A percentile compares a stretch with the other conserved stretches of the same genome.
Conservation (phyloP, 2,113 vertebrate genomes). For the Maccullochella peelii region DNA sequence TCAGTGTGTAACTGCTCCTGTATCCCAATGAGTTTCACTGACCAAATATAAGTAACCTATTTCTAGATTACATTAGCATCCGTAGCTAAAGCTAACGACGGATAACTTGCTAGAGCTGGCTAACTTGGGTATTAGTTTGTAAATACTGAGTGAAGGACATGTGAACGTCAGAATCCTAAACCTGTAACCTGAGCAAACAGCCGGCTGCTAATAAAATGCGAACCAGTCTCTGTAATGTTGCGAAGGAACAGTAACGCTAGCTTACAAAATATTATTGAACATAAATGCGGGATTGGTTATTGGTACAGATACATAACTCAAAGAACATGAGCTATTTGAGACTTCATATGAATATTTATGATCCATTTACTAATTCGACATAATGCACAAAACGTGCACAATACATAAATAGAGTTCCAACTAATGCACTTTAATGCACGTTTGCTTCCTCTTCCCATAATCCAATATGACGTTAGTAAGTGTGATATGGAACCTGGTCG, state of each 20-base stretch:
- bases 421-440: background rate
- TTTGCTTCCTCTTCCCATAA: background rate
- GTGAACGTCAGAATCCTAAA: background rate
- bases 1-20: rapidly evolving
- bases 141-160: background rate
- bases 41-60: background rate
- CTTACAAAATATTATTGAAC: background rate
- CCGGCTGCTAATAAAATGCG: background rate
- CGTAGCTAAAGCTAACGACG: conserved; percentile 41
- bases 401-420: too few relatives aligned
- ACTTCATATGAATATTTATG: background rate
- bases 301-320: too few relatives aligned
- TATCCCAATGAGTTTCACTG: too few relatives aligned
- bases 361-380: background rate
- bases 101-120: background rate
- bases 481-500: background rate
- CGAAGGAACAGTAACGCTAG: background rate
- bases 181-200: background rate
- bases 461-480: too few relatives aligned
- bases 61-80: conserved; percentile 18
- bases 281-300: rapidly evolving
- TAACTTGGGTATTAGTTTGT: background rate
- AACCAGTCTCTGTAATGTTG: background rate
- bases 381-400: background rate
- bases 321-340: too few relatives aligned